phyloP scores from a whole-genome alignment of 2,888 invertebrate genomes.

The Hydrotaea cyrtoneurina region DNA sequence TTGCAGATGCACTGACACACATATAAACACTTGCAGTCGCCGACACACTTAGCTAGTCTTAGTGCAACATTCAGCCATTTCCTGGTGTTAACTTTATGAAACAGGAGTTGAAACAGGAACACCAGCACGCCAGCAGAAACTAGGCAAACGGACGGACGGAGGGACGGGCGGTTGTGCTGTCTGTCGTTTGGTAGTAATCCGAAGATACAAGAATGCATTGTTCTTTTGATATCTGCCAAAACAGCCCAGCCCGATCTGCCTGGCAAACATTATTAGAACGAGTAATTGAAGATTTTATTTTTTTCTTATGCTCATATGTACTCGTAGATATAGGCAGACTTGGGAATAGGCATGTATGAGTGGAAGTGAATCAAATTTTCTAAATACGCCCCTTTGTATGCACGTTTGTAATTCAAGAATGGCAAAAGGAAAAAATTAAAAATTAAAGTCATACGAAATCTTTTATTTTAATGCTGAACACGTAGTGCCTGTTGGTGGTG shows the following conservation, averaged over 20 bases:
- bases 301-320: background rate
- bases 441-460: constrained; percentile 12
- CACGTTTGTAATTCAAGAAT: constrained; percentile 12
- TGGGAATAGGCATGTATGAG: background rate
- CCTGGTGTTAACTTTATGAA: constrained; percentile 14
- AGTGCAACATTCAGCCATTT: constrained; percentile 5
- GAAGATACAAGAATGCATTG: constrained; percentile 39
- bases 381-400: background rate
- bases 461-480: constrained; percentile 3
- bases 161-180: background rate
- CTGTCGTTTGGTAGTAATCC: background rate
- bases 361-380: background rate
- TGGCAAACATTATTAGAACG: too few species aligned
- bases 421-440: constrained; percentile 19
- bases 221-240: constrained; percentile 34
- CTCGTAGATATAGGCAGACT: background rate
- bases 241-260: constrained; percentile 22
- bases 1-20: background rate
- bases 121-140: background rate
- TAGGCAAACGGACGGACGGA: background rate
- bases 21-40: background rate
- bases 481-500: background rate
- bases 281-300: too few species aligned
- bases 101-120: constrained; percentile 31
- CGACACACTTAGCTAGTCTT: constrained; percentile 26